Conservation (phyloP, 2,888 invertebrate species). For the Seira ritae region DNA sequence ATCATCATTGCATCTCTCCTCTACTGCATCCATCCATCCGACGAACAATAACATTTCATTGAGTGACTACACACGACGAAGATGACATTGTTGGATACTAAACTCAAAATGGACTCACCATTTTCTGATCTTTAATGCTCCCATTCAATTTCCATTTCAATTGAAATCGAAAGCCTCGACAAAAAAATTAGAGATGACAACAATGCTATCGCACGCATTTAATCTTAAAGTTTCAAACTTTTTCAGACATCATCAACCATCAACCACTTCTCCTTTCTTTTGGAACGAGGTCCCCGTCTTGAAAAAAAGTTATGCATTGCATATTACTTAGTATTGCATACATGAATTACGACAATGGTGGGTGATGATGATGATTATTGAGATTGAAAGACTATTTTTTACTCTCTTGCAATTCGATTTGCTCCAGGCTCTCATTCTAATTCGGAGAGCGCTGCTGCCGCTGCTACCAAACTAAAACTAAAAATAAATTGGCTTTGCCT, state of each 20-base stretch:
- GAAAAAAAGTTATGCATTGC: no score
- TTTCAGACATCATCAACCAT: not conserved
- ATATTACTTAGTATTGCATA: not conserved
- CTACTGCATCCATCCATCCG: not conserved
- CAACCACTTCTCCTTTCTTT: not conserved
- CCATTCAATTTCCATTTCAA: slow-evolving; percentile 46
- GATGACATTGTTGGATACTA: not conserved
- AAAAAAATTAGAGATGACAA: slow-evolving; percentile 35
- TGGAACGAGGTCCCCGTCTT: not conserved
- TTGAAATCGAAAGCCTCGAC: slow-evolving; percentile 26
- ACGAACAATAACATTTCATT: not conserved
- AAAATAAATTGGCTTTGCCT: not conserved
- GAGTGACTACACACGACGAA: not conserved
- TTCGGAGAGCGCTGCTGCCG: no score
- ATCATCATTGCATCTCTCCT: no score
- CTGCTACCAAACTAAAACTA: not conserved
- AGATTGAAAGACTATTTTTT: not conserved
- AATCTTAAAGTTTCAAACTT: slow-evolving; percentile 14
- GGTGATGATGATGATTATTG: not conserved
- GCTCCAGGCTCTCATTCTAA: not conserved
- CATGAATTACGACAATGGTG: not conserved
- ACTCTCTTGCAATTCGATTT: not conserved
- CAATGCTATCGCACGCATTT: slow-evolving; percentile 51
- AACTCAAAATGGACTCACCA: no score
- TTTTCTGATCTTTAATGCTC: slow-evolving; percentile 2